Percentiles rank a stretch among this genome's conserved stretches.
These are phyloP conservation scores for Zelleria hepariella DNA, from an alignment of 2,888 invertebrate genomes.

Conservation along the genomic window DNA sequence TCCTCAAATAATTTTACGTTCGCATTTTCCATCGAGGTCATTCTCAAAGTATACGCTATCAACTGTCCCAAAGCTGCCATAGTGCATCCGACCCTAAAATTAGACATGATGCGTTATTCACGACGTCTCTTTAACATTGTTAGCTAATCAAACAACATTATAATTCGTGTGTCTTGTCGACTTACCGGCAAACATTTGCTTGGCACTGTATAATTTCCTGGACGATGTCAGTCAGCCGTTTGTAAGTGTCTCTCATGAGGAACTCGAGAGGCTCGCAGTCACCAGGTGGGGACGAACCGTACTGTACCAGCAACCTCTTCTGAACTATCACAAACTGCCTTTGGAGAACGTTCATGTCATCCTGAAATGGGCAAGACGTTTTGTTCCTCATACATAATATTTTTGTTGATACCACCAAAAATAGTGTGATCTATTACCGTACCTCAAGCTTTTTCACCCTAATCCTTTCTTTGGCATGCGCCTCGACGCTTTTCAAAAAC, in stretches of 20 bases:
- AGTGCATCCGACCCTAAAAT: constrained; percentile 46
- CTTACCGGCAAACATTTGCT: constrained; percentile 42
- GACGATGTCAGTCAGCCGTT: constrained; percentile 67
- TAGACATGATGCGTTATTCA: too few relatives aligned
- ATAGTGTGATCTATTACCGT: constrained; percentile 10
- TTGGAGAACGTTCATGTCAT: constrained; percentile 69
- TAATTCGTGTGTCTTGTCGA: too few relatives aligned
- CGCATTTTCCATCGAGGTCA: constrained; percentile 33
- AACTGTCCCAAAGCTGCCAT: constrained; percentile 42
- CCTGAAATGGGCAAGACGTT: constrained; percentile 31
- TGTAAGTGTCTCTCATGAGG: constrained; percentile 79
- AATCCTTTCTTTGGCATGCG: constrained; percentile 51
- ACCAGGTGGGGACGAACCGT: constrained; percentile 83
- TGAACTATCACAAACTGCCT: constrained; percentile 84
- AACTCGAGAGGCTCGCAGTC: constrained; percentile 80
- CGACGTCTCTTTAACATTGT: too few relatives aligned
- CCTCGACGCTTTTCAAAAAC: constrained; percentile 54
- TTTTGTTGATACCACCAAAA: background rate
- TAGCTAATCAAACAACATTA: too few relatives aligned
- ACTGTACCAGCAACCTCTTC: constrained; percentile 80
- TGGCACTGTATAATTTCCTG: constrained; percentile 59
- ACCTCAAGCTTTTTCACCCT: constrained; percentile 47
- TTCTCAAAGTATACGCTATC: constrained; percentile 37
- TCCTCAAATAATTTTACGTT: constrained; percentile 52
- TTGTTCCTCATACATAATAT: background rate